Evolutionary conservation across 2,888 invertebrate genomes (phyloP).

Genomic region (Halictus ligatus): DNA sequence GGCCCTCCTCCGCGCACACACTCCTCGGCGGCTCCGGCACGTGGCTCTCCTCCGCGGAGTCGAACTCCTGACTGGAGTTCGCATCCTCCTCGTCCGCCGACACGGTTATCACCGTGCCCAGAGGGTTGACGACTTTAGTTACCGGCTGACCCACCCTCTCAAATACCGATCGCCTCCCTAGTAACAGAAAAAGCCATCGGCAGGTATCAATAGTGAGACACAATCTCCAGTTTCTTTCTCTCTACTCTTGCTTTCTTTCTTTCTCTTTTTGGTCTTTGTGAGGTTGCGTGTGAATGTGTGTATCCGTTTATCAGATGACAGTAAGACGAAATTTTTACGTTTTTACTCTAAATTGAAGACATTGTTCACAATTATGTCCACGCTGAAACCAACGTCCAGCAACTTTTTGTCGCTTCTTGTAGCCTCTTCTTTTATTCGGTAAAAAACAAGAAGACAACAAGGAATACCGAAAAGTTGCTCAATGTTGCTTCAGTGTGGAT

Average conservation of each 20-base stretch:
- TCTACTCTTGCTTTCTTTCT: conserved; percentile 8
- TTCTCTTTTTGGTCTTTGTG: conserved; percentile 23
- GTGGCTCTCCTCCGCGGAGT: conserved; percentile 72
- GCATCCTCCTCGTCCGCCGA: conserved; percentile 83
- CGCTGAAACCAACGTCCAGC: neutral
- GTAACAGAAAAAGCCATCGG: conserved; percentile 93
- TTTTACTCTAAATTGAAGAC: too few relatives aligned
- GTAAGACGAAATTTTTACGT: neutral
- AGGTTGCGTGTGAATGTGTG: neutral
- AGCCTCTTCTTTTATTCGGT: neutral
- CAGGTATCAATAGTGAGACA: conserved; percentile 86
- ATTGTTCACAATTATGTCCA: too few relatives aligned
- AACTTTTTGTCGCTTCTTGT: neutral
- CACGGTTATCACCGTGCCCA: conserved; percentile 89
- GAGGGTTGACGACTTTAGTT: conserved; percentile 91
- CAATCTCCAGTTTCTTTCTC: conserved; percentile 48
- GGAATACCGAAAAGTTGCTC: neutral
- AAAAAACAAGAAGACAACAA: neutral
- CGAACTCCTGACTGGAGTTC: conserved; percentile 79
- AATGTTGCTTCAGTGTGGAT: neutral
- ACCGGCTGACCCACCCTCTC: conserved; percentile 85
- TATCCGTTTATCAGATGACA: neutral
- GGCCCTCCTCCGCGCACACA: conserved; percentile 81
- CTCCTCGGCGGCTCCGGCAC: conserved; percentile 77
- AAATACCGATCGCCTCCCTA: conserved; percentile 87